Percentiles rank a stretch among this genome's conserved stretches.
Conservation (phyloP, 1,140 invertebrate genomes). For the Sitophilus oryzae region DNA sequence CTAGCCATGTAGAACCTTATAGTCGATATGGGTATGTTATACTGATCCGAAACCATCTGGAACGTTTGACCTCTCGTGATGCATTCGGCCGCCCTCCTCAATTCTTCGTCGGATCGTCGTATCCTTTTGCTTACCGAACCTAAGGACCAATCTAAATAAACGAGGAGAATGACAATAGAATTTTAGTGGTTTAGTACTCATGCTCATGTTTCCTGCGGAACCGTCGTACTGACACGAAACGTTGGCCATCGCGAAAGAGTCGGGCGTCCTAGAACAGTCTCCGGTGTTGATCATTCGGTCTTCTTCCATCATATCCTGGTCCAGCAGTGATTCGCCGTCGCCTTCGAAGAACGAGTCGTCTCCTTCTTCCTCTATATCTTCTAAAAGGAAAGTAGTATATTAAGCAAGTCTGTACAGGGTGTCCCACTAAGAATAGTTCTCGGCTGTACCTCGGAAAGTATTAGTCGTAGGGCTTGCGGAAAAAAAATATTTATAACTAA, state of each 20-base stretch:
- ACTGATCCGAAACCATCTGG: conserved; percentile 75
- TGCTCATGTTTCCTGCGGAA: conserved; percentile 39
- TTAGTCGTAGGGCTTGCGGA: too few species aligned
- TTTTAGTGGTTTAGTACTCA: not conserved
- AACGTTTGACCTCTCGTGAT: conserved; percentile 73
- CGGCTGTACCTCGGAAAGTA: too few species aligned
- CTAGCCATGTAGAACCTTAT: conserved; percentile 78
- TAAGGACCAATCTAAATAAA: conserved; percentile 12
- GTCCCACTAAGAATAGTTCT: too few species aligned
- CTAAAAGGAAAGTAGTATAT: conserved; percentile 15
- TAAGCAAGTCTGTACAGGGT: too few species aligned
- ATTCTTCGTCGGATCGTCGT: conserved; percentile 63
- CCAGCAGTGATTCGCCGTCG: conserved; percentile 38
- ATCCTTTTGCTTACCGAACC: conserved; percentile 45
- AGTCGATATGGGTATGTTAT: conserved; percentile 78
- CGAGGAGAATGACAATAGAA: not conserved
- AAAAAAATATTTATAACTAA: too few species aligned
- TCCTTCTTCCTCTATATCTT: conserved; percentile 35
- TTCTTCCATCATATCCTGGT: conserved; percentile 41
- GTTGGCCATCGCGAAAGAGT: conserved; percentile 53
- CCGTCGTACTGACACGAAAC: conserved; percentile 54
- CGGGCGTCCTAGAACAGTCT: conserved; percentile 36
- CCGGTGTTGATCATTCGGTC: conserved; percentile 33
- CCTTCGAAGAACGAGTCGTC: conserved; percentile 42
- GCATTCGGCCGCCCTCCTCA: conserved; percentile 71